These are phyloP conservation scores for Cheilosia grossa DNA, from an alignment of 2,888 invertebrate genomes.

Conservation along the genomic window DNA sequence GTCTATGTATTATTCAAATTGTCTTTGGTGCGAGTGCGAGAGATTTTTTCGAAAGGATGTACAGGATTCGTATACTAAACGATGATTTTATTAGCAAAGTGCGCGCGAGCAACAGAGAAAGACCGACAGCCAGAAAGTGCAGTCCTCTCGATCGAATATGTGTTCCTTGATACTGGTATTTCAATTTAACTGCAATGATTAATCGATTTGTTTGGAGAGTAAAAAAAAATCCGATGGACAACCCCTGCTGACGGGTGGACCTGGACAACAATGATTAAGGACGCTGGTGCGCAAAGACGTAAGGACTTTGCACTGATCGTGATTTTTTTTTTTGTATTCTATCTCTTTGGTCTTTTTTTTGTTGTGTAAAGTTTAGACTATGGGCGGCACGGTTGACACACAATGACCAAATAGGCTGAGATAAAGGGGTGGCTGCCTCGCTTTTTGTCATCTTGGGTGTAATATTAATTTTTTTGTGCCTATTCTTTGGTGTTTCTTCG, in stretches of 20 bases:
- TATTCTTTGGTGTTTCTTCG: constrained; percentile 22
- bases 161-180: constrained; percentile 54
- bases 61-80: constrained; percentile 24
- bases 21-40: constrained; percentile 31
- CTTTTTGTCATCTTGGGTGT: constrained; percentile 66
- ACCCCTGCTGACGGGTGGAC: constrained; percentile 33
- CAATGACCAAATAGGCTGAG: constrained; percentile 65
- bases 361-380: constrained; percentile 52
- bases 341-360: constrained; percentile 36
- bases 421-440: constrained; percentile 61
- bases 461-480: constrained; percentile 38
- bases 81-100: constrained; percentile 60
- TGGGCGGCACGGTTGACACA: constrained; percentile 65
- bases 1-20: constrained; percentile 65
- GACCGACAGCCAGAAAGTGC: constrained; percentile 30
- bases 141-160: constrained; percentile 49
- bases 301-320: constrained; percentile 58
- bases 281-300: constrained; percentile 12
- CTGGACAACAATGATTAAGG: constrained; percentile 10
- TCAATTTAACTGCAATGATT: constrained; percentile 75
- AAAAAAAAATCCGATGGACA: constrained; percentile 30
- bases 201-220: constrained; percentile 70
- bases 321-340: constrained; percentile 31
- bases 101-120: constrained; percentile 48
- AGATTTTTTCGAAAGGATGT: constrained; percentile 41